Evolutionary conservation across 2,888 invertebrate species (phyloP), one percentile per base, ranked within the genome.

Genomic region (Ceramica pisi): DNA sequence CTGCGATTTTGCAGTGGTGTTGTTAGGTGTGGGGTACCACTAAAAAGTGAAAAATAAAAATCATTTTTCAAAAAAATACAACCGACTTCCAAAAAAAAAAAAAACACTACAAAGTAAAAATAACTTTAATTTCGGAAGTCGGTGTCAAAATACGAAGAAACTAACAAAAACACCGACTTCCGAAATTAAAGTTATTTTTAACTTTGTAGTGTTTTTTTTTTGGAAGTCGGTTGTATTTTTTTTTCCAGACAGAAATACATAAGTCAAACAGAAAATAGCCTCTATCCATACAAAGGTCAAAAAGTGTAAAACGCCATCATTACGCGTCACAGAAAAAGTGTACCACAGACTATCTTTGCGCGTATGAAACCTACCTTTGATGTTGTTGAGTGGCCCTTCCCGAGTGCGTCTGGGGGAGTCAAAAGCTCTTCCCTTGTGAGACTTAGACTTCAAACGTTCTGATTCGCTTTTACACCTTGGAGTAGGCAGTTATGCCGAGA

Each of bases 401-500:
- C 83, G 80, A 90, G 89, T 90, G 90, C 93, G 94, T 93, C 92
- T 92, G 90, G 90, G 88, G 87, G 86, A 87, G 86, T 91, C 89
- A 90, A 92, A 90, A 90, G 88, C 89, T 77, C 90, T 89, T 91
- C 89, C 89, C 88, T 88, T 86, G 81, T 86, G 86, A n/a, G 53
- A 82, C 86, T 88, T 86, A 88, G 87, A 92, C 93, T 91, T 93
- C 92, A 94, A 93, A 93, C 91, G 93, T 81, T 90, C 89, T 91
- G 93, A 93, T 93, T 93, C 91, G 93, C 94, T 89, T 94, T 94
- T 93, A 93, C 94, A 92, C 94, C 94, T 93, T 91, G 83, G 86
- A 91, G 91, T 88, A 91, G 90, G 88, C 88, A 86, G 87, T 85
- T 88, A 87, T 56, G 81, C 80, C 72, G 85, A 82, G 84, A 86